Base-by-base conservation (phyloP, 2,888 invertebrate genomes). In the Melanargia galathea region DNA sequence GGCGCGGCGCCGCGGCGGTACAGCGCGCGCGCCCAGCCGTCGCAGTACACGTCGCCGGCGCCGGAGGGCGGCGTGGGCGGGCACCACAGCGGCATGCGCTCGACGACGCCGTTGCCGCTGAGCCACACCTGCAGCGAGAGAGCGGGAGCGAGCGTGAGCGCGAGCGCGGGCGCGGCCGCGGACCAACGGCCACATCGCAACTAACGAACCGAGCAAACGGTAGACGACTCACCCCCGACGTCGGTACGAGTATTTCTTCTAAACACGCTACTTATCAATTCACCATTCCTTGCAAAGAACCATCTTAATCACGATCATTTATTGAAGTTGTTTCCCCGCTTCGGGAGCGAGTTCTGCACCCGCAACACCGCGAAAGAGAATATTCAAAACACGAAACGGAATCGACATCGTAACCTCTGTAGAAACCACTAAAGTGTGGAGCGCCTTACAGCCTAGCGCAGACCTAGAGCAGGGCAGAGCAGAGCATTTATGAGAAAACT, bases 31-130 rank as follows among this genome's bases (percentile, higher is more conserved):
- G 97, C 89, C 66, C 96, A 95, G 73, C 94, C 93, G 83, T 99
- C 98, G 72, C 97, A 94, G 92, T 98, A 98, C 63, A 98, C 87
- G 84, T 99, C 99, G 79, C 95, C 95, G 76, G 98, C 98, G 82
- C 97, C 96, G 82, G 96, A 95, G 11, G 99, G 98, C 64, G 99
- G 99, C 20, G 99, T 99, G 63, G 98, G 99, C 60, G 99, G 99
- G 73, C 97, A 95, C 98, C 99, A 99, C 93, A 97, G 96, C 92
- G 96, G 96, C 96, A 96, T 96, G 78, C 93, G 92, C 76, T 95
- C 95, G 45, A 38, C 35, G 35, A 10, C 45, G 88, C 93, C 93
- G 82, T 93, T 93, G 73, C 93, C 93, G 66, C 95, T 95, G 79
- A 95, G 92, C 96, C 96, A 96, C 74, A 96, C 93, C 96, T 96